A percentile compares a stretch with the other conserved stretches of the same genome.
These are phyloP conservation scores for Melozone crissalis DNA, from an alignment of 2,113 vertebrate species.

Conservation along the genomic window DNA sequence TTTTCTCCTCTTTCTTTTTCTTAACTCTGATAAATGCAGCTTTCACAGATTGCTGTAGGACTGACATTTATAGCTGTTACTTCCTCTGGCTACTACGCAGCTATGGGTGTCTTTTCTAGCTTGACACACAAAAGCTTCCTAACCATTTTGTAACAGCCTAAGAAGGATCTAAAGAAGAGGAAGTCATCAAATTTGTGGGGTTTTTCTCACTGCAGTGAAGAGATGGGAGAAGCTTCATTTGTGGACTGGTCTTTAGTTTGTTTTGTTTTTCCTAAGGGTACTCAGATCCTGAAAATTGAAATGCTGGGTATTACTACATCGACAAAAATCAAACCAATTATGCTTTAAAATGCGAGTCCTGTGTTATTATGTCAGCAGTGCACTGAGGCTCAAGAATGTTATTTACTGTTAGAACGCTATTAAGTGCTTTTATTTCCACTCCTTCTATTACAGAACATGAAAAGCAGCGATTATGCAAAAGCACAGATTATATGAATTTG, in stretches of 20 bases:
- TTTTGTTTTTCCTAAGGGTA: neutral
- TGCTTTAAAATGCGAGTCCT: neutral
- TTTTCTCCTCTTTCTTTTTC: neutral
- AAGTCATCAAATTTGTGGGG: neutral
- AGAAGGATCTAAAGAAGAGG: neutral
- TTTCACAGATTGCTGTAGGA: neutral
- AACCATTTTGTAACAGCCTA: neutral
- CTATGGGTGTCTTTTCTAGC: neutral
- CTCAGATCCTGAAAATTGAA: neutral
- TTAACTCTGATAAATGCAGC: neutral
- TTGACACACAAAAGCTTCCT: neutral
- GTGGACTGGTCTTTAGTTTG: neutral
- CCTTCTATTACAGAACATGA: constrained; percentile 90
- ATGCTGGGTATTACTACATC: neutral
- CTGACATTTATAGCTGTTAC: neutral
- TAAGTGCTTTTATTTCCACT: constrained; percentile 66
- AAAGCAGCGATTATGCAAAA: constrained; percentile 96
- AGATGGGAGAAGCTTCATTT: neutral
- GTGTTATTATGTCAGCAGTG: neutral
- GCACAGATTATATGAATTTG: constrained; percentile 99
- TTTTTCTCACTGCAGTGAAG: neutral
- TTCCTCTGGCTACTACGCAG: neutral
- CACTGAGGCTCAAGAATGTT: neutral
- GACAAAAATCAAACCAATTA: neutral
- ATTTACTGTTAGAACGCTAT: constrained; percentile 47